These are phyloP conservation scores for Nezara viridula DNA, from an alignment of 2,888 invertebrate genomes.

Conservation along the genomic window DNA sequence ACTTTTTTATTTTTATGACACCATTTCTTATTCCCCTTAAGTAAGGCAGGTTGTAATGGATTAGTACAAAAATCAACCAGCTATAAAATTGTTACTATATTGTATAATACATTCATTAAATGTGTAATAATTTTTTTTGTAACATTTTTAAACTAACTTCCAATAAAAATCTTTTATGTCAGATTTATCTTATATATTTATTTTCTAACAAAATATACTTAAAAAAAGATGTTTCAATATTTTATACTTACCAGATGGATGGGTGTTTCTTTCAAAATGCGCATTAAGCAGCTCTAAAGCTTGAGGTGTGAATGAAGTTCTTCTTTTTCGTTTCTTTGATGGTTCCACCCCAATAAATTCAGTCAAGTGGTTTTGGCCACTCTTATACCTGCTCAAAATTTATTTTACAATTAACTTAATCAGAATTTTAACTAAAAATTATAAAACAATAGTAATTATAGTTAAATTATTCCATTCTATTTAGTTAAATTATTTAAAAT, in stretches of 20 bases:
- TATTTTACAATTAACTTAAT: conserved; percentile 65
- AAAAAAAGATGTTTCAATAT: not conserved
- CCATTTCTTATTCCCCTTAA: not conserved
- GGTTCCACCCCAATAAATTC: conserved; percentile 97
- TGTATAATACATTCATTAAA: not conserved
- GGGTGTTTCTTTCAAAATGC: conserved; percentile 96
- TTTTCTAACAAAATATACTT: not conserved
- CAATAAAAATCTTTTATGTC: too few species aligned
- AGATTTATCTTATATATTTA: too few species aligned
- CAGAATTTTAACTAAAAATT: conserved; percentile 67
- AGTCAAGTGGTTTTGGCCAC: conserved; percentile 92
- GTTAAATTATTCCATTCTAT: not conserved
- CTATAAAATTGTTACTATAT: not conserved
- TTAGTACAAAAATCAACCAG: not conserved
- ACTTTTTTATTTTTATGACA: too few species aligned
- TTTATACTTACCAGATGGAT: conserved; percentile 87
- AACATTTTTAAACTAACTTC: not conserved
- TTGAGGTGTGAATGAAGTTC: conserved; percentile 97
- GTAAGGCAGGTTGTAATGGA: not conserved
- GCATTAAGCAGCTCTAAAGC: conserved; percentile 94
- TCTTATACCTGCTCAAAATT: conserved; percentile 82
- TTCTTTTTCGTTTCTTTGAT: conserved; percentile 94
- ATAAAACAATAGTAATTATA: not conserved
- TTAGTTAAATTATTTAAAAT: not conserved
- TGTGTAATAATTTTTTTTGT: not conserved